phyloP scores from a whole-genome alignment of 2,797 vertebrate species.

The Florisuga fusca region DNA sequence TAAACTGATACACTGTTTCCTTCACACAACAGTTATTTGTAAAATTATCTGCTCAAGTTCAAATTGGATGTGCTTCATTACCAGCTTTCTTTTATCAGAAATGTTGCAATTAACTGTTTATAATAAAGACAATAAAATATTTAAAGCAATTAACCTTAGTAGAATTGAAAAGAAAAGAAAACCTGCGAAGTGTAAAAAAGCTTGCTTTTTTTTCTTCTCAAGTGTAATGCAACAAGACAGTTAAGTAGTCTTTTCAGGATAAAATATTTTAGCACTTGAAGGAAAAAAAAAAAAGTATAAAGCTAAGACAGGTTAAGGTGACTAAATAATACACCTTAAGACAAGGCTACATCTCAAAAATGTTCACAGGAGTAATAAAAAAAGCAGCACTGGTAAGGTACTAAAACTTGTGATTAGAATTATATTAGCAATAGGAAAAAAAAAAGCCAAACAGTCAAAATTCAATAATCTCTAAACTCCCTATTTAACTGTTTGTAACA shows the following conservation, averaged over 20 bases:
- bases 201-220: not conserved
- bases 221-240: not conserved
- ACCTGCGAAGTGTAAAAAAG: not conserved
- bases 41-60: not conserved
- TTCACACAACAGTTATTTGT: not conserved
- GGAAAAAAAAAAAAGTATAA: not conserved
- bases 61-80: not conserved
- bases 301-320: constrained; percentile 25
- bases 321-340: constrained; percentile 59
- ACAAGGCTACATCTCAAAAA: constrained; percentile 54
- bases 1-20: not conserved
- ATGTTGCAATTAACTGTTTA: not conserved
- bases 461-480: not conserved
- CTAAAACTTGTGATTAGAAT: constrained; percentile 31
- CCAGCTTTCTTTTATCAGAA: not conserved
- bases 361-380: constrained; percentile 44
- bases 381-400: constrained; percentile 44
- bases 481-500: constrained; percentile 57
- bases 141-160: not conserved
- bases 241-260: not conserved
- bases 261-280: constrained; percentile 32
- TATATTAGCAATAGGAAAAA: not conserved
- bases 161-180: not conserved
- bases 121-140: not conserved
- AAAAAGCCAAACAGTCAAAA: not conserved